Evolutionary conservation across 2,797 vertebrate genomes (phyloP), one percentile per base, ranked within the genome.

Genomic region (Falco naumanni): DNA sequence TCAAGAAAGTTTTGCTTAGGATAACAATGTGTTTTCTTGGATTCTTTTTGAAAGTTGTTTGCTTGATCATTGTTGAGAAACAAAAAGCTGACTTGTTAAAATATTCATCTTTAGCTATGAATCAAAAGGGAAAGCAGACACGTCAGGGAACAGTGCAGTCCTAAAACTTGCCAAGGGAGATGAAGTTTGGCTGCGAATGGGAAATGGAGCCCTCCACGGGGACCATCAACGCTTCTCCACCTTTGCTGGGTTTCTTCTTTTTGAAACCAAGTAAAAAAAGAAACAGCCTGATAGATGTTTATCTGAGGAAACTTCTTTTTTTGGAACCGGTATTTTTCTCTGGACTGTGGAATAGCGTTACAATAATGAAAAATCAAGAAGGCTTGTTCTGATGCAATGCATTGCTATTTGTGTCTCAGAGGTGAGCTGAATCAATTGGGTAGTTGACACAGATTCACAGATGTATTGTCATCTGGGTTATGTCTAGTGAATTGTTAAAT

Each of bases 231-330:
- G 98, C 56, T 98, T 98, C 89, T 98, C 98, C 16, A 98, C 98
- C n/a, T 98, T 98, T 72, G 98, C 98, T 29, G 98, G 98, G 43
- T 98, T 98, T 95, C 98, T 98, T 81, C 98, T 98, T 77, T 98
- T 98, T 87, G 98, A 98, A 97, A 98, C 98, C 5, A 98, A 98
- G 84, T 98, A 81, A 97, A 82, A 41, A 69, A 21, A 41, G 13
- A 76, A 95, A 50, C 1, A 78, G 79, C 3, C 5, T 22, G 77
- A 60, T 4, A 74, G 21, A 77, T 75, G 15, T 90, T 77, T 34
- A 70, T 51, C 21, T 81, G n/a, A 61, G 66, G 54, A 93, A 91
- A 57, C 50, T 72, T 91, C 72, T 54, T 24, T 71, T 69, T 71
- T 50, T 37, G 43, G 61, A 91, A 81, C 70, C 92, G 72, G 51